Conservation (phyloP, 2,113 vertebrate species). For the Ophthalmolycus amberensis region DNA sequence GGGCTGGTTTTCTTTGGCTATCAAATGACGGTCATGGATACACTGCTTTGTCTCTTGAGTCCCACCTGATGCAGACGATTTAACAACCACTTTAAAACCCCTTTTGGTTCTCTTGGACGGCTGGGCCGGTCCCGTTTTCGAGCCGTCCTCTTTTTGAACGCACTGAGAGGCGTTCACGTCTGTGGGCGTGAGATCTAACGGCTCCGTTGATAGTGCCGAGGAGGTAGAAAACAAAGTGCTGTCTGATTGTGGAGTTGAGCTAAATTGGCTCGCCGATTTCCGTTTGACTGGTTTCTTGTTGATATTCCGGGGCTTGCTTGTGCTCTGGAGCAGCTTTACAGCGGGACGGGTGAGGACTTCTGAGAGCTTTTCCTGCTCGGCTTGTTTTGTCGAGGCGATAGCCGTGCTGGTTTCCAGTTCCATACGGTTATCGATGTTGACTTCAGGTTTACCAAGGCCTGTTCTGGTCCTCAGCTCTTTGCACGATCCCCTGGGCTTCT, state of each 20-base stretch:
- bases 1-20: constrained; percentile 33
- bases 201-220: background rate
- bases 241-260: background rate
- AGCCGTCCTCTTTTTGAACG: background rate
- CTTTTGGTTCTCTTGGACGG: constrained; percentile 56
- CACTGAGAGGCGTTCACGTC: background rate
- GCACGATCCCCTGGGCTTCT: background rate
- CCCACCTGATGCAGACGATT: background rate
- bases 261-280: constrained; percentile 3
- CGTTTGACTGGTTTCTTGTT: constrained; percentile 54
- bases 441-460: background rate
- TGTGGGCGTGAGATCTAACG: background rate
- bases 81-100: background rate
- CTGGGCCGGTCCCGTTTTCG: background rate
- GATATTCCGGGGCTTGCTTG: constrained; percentile 1
- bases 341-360: constrained; percentile 1
- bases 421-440: constrained; percentile 16
- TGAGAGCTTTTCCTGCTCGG: background rate
- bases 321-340: constrained; percentile 25
- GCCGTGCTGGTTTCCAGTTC: constrained; percentile 51
- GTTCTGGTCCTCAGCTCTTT: constrained; percentile 25
- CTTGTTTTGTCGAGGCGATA: constrained; percentile 21
- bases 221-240: constrained; percentile 22
- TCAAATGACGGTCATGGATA: background rate
- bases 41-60: background rate